Base-by-base conservation (phyloP, 2,797 vertebrate genomes). In the Naso thynnoides region DNA sequence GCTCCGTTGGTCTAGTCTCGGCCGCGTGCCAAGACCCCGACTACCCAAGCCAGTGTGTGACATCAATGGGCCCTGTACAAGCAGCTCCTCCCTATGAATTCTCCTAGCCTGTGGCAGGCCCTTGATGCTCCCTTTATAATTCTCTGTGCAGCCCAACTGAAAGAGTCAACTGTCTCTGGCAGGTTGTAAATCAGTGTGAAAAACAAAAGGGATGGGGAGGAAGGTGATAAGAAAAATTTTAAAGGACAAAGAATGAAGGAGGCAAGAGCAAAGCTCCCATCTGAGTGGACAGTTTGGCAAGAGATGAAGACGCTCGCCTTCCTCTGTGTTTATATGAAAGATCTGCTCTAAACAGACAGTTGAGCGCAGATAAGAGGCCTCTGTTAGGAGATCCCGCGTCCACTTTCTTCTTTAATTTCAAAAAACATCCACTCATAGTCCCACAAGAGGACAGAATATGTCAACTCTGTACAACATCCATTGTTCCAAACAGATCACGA, bases 1-100 rank as follows among this genome's bases (percentile, higher is more conserved):
- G 91, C 93, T 93, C 93, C 88, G 65, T 42, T 86, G 82, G 88
- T 89, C 88, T 84, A 65, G 91, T 92, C 92, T 93, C 81, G 90
- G 93, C 90, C 68, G 10, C 0, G 18, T 38, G 92, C 92, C 92
- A 93, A 81, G 66, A 82, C 69, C 78, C 78, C 11, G 82, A 79
- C 84, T 79, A 68, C 71, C 78, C 59, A 29, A 80, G 83, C 79
- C 73, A 64, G 76, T 19, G 80, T 78, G 87, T 89, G 81, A 93
- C 89, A 92, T 92, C 91, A 90, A 80, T 85, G 67, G 82, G 53
- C 70, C 65, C 54, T 38, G 79, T 72, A 67, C 50, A 72, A 66
- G 74, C 81, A 58, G 67, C 79, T 86, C 86, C 90, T 86, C 91
- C 90, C 80, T 67, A 52, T 79, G 71, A 86, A 76, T 86, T 84